Percentiles rank a stretch among this genome's conserved stretches.
Conservation (phyloP, 2,888 invertebrate genomes). For the Campopleginae sp. region DNA sequence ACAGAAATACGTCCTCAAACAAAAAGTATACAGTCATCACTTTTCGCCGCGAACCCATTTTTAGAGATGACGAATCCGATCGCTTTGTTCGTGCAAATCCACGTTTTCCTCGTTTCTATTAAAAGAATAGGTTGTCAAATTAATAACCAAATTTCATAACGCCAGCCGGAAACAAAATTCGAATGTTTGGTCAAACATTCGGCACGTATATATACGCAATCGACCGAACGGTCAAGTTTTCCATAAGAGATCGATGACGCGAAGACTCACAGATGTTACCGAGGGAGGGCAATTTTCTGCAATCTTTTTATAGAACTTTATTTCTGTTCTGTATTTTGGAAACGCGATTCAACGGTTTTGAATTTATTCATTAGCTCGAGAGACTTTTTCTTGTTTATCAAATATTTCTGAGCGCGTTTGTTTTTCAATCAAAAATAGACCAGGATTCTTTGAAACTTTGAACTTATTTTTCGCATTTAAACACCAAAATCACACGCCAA, state of each 20-base stretch:
- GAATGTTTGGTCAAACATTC: constrained; percentile 30
- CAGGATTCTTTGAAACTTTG: neutral
- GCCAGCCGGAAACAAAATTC: constrained; percentile 21
- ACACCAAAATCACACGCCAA: neutral
- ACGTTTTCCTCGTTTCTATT: neutral
- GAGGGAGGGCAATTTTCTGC: neutral
- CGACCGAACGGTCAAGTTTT: constrained; percentile 19
- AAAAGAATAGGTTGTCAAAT: neutral
- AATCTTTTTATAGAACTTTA: constrained; percentile 40
- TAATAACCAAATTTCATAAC: neutral
- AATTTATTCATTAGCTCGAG: neutral
- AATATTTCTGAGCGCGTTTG: neutral
- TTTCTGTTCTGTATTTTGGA: neutral
- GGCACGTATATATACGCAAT: constrained; percentile 5
- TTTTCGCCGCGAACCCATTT: neutral
- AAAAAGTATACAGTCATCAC: neutral
- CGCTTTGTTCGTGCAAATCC: neutral
- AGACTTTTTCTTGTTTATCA: neutral
- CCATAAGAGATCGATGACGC: constrained; percentile 18
- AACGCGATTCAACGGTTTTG: neutral
- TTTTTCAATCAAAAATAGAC: neutral
- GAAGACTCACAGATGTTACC: constrained; percentile 18
- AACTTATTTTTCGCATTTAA: neutral
- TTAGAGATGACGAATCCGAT: neutral
- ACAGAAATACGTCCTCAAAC: neutral